Percentiles rank a stretch among this genome's conserved stretches.
phyloP scores from a whole-genome alignment of 2,797 vertebrate genomes.

The Karalla daura region DNA sequence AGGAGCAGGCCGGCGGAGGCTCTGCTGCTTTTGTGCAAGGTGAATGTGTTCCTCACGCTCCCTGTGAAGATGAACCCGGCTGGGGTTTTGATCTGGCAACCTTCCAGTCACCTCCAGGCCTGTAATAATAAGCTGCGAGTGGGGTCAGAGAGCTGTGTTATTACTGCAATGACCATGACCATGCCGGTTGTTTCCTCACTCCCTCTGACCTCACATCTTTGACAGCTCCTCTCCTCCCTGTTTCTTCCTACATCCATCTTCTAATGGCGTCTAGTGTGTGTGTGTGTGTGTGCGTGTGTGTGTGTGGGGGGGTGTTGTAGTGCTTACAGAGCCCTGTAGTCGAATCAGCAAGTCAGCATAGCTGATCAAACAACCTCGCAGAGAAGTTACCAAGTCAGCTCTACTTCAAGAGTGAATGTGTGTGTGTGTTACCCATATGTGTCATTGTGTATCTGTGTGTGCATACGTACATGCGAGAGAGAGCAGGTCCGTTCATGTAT shows the following conservation, averaged over 20 bases:
- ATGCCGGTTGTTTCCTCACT: conserved; percentile 16
- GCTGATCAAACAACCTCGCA: conserved; percentile 54
- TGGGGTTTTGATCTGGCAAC: conserved; percentile 34
- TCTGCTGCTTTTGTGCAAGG: conserved; percentile 13
- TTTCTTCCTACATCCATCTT: conserved; percentile 38
- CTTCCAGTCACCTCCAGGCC: conserved; percentile 38
- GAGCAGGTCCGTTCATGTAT: conserved; percentile 63
- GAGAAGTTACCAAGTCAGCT: conserved; percentile 19
- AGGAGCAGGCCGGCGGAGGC: neutral
- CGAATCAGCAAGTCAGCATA: conserved; percentile 52
- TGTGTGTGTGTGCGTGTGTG: conserved; percentile 19
- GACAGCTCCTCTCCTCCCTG: conserved; percentile 27
- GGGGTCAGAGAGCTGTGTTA: conserved; percentile 25
- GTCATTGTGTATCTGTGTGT: neutral
- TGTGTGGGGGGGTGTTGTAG: conserved; percentile 22
- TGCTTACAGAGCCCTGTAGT: conserved; percentile 45
- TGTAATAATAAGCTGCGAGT: conserved; percentile 25
- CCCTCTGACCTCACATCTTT: conserved; percentile 25
- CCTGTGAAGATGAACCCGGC: neutral
- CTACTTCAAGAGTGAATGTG: neutral
- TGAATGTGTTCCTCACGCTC: conserved; percentile 2
- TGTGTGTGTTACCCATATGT: conserved; percentile 2
- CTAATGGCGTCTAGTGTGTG: conserved; percentile 8
- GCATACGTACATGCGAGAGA: conserved; percentile 28
- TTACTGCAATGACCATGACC: conserved; percentile 29